Percentiles rank a stretch among this genome's conserved stretches.
Evolutionary conservation across 2,888 invertebrate genomes (phyloP).

Genomic region (Spodoptera picta): DNA sequence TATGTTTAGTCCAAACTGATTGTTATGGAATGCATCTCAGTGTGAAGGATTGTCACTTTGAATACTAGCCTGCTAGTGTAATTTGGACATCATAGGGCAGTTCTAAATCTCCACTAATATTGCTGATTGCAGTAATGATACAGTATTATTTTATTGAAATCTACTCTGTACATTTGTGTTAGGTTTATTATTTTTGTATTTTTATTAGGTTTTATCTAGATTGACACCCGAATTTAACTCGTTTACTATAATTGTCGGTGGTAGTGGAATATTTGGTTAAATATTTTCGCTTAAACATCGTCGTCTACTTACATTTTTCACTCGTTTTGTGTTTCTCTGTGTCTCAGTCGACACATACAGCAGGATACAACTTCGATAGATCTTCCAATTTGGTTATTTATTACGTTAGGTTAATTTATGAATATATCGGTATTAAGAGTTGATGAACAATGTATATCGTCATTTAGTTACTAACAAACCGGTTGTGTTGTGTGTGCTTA

Average conservation of each 20-base stretch:
- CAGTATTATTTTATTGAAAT: slow-evolving; percentile 87
- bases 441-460: slow-evolving; percentile 83
- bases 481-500: slow-evolving; percentile 88
- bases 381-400: slow-evolving; percentile 86
- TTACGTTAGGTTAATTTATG: slow-evolving; percentile 81
- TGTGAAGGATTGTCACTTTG: slow-evolving; percentile 21
- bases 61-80: slow-evolving; percentile 28
- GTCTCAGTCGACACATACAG: slow-evolving; percentile 35
- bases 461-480: slow-evolving; percentile 85
- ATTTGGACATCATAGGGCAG: slow-evolving; percentile 42
- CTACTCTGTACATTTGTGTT: slow-evolving; percentile 84
- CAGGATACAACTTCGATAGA: slow-evolving; percentile 68
- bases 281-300: slow-evolving; percentile 39
- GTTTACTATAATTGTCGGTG: slow-evolving; percentile 41
- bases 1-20: slow-evolving; percentile 20
- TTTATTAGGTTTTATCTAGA: slow-evolving; percentile 76
- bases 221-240: slow-evolving; percentile 71
- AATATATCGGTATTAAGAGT: slow-evolving; percentile 78
- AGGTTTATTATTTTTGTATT: slow-evolving; percentile 78
- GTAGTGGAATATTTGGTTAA: slow-evolving; percentile 41
- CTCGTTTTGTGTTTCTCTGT: slow-evolving; percentile 43
- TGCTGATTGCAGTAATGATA: slow-evolving; percentile 83
- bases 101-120: slow-evolving; percentile 72
- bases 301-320: slow-evolving; percentile 32
- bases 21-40: slow-evolving; percentile 18